Evolutionary conservation across 2,888 invertebrate genomes (phyloP).

Genomic region (Cremastinae sp.): DNA sequence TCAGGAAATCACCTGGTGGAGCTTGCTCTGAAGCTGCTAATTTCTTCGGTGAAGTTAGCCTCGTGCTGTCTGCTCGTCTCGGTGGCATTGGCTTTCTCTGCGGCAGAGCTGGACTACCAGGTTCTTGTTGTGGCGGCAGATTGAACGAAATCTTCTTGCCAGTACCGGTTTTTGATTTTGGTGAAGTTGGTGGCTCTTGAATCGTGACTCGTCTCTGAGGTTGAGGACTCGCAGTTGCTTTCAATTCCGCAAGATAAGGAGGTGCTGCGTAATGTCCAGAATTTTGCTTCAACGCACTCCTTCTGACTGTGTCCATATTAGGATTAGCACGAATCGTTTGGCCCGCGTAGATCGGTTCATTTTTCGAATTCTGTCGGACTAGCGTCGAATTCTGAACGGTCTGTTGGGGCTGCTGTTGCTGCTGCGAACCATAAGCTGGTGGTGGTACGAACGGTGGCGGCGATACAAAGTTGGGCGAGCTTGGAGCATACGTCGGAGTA

Average conservation of each 20-base stretch:
- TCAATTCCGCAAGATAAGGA: conserved; percentile 83
- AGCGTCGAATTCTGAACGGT: conserved; percentile 66
- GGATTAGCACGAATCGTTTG: conserved; percentile 73
- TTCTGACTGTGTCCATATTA: conserved; percentile 76
- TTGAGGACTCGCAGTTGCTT: conserved; percentile 82
- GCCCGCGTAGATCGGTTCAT: conserved; percentile 71
- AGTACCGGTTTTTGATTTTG: conserved; percentile 81
- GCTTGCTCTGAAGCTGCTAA: conserved; percentile 87
- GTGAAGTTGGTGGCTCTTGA: conserved; percentile 82
- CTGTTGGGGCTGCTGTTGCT: conserved; percentile 61
- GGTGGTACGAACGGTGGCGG: conserved; percentile 67
- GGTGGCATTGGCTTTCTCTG: conserved; percentile 87
- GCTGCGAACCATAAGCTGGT: conserved; percentile 74
- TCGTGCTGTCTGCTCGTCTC: conserved; percentile 86
- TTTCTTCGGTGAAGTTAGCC: conserved; percentile 86
- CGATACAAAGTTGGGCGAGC: conserved; percentile 71
- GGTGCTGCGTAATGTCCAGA: conserved; percentile 76
- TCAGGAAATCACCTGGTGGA: conserved; percentile 91
- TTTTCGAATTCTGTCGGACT: conserved; percentile 72
- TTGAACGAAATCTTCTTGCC: conserved; percentile 86
- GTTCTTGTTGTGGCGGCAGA: conserved; percentile 81
- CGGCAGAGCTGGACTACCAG: conserved; percentile 83
- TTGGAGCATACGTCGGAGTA: conserved; percentile 74
- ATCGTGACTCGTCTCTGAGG: conserved; percentile 84
- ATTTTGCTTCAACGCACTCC: conserved; percentile 76